Conservation (phyloP, 1,140 invertebrate genomes). For the Solen grandis region DNA sequence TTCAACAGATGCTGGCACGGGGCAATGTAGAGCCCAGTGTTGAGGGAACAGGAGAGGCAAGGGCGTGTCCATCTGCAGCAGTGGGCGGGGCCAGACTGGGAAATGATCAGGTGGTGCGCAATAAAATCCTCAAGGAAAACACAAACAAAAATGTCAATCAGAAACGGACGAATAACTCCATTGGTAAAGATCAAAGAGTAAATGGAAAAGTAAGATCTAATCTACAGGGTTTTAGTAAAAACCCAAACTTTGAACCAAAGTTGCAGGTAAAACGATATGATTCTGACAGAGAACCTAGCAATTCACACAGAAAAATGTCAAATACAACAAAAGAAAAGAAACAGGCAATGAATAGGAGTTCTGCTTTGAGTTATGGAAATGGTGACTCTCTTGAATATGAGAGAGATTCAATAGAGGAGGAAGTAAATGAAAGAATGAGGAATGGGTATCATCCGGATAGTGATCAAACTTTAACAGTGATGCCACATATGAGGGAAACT, state of each 20-base stretch:
- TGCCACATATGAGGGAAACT: background rate
- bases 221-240: background rate
- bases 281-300: background rate
- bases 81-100: too few relatives aligned
- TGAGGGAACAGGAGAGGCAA: too few relatives aligned
- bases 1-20: too few relatives aligned
- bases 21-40: too few relatives aligned
- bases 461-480: background rate
- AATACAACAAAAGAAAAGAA: background rate
- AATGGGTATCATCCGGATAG: background rate
- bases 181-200: background rate
- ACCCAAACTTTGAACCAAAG: background rate
- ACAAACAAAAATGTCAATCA: constrained; percentile 8
- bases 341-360: constrained; percentile 4
- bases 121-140: constrained; percentile 27
- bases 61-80: too few relatives aligned
- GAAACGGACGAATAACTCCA: background rate
- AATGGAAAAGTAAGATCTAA: background rate
- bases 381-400: background rate
- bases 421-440: background rate
- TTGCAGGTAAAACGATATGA: constrained; percentile 19
- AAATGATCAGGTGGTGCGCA: background rate
- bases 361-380: background rate
- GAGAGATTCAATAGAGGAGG: background rate
- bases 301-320: background rate